Base-by-base conservation (phyloP, 2,888 invertebrate genomes). In the Tipula unca region DNA sequence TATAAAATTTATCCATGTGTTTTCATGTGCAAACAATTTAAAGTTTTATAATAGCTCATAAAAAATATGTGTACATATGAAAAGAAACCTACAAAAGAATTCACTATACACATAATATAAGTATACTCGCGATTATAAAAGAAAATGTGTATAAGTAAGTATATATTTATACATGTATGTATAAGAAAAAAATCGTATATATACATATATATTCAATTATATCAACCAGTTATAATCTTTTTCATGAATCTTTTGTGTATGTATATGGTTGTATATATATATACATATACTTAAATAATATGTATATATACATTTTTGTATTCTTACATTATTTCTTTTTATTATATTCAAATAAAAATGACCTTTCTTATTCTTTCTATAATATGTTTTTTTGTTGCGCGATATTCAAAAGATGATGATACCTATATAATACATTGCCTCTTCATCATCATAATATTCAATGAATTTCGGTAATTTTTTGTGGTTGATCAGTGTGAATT, bases 1-100 rank as follows among this genome's bases (percentile, higher is more conserved):
- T 6, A 48, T 25, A 69, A 69, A 25, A 25, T 25, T 25, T 69
- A 69, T 69, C 69, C 69, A 69, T 69, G 69, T 25, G 69, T 69
- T 69, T 69, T 69, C 69, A 69, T 69, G 69, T 69, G 69, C 69
- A 69, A 69, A 69, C 69, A 69, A 69, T 69, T 69, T 69, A 69
- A 48, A 48, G 25, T 69, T 69, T 69, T 25, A 69, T 69, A 69
- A 69, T 69, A 69, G 69, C 69, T 69, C 69, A 69, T 69, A 69
- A 69, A 69, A 69, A 25, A 25, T 69, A 25, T 69, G 25, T 69
- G 69, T 69, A 48, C 48, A 69, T 69, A 69, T 25, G 25, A 69
- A 69, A 69, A 69, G 69, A 69, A 69, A 69, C 69, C 69, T 69
- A 69, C 69, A 69, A 69, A 69, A 69, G 69, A 69, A 69, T 69